Percentiles rank a stretch among this genome's conserved stretches.
phyloP scores from a whole-genome alignment of 2,113 vertebrate species.

The Sarotherodon lohbergeri region DNA sequence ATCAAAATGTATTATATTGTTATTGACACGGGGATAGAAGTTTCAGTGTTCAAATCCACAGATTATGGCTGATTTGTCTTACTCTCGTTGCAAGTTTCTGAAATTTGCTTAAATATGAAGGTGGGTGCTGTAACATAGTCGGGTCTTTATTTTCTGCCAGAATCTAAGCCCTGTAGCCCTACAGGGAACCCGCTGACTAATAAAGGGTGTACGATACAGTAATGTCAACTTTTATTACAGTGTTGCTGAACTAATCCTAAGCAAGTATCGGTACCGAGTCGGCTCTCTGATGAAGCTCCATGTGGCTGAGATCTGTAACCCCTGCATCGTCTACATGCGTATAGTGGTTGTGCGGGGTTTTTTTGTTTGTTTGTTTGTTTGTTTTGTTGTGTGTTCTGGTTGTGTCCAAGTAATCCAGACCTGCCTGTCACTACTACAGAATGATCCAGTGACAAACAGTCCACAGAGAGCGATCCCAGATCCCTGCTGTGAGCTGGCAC shows the following conservation, averaged over 20 bases:
- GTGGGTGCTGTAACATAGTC: accelerated
- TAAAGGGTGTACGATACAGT: not conserved
- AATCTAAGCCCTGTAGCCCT: not conserved
- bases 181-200: accelerated
- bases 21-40: not conserved
- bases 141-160: not conserved
- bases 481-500: not conserved
- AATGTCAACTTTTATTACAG: accelerated
- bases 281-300: not conserved
- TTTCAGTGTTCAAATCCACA: not conserved
- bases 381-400: not conserved
- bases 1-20: not conserved
- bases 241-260: not conserved
- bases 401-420: conserved; percentile 8
- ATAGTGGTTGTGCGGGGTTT: not conserved
- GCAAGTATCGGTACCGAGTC: not conserved
- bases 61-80: not conserved
- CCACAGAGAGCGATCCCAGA: not conserved
- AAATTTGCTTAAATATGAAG: not conserved
- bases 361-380: not conserved
- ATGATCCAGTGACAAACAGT: not conserved
- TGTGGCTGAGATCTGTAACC: not conserved
- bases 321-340: not conserved
- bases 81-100: not conserved
- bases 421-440: not conserved